Evolutionary conservation across 2,888 invertebrate species (phyloP), one percentile per base, ranked within the genome.

Genomic region (Acronicta alni): DNA sequence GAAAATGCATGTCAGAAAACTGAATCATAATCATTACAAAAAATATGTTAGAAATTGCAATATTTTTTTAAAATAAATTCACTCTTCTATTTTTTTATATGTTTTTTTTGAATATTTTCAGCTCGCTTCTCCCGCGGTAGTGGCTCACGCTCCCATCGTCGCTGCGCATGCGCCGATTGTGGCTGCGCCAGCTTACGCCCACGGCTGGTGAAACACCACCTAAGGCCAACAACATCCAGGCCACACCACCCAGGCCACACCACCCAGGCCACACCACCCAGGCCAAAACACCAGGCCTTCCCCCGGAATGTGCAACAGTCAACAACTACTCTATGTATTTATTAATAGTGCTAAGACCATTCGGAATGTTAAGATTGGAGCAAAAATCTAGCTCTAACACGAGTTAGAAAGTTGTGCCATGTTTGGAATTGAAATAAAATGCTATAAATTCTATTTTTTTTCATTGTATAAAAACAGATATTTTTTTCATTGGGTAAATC

Each of bases 41-140:
- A n/a, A n/a, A n/a, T n/a, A n/a, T n/a, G n/a, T n/a, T n/a, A n/a
- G n/a, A n/a, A n/a, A n/a, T n/a, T n/a, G n/a, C n/a, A n/a, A n/a
- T n/a, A n/a, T n/a, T n/a, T n/a, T n/a, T n/a, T n/a, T 23, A 42
- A 14, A 9, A 17, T 41, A 3, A 6, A 4, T 23, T 7, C 26
- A 10, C 26, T 26, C 8, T 35, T n/a, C 35, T 8, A n/a, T 35
- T n/a, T 35, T n/a, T 3, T 35, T n/a, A n/a, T n/a, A n/a, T 6
- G 14, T 7, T 0, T n/a, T 1, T n/a, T 35, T 14, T 6, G 1
- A 6, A 12, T 38, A 20, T 16, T 78, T 76, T 2, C 80, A 93
- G 93, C 86, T 93, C 42, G 91, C 93, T 0, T 83, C 91, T 20
- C 93, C 93, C 12, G 86, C 83, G 20, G 83, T 90, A 2, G 90